Conservation (phyloP, 2,797 vertebrate genomes). For the Peromyscus attwateri region DNA sequence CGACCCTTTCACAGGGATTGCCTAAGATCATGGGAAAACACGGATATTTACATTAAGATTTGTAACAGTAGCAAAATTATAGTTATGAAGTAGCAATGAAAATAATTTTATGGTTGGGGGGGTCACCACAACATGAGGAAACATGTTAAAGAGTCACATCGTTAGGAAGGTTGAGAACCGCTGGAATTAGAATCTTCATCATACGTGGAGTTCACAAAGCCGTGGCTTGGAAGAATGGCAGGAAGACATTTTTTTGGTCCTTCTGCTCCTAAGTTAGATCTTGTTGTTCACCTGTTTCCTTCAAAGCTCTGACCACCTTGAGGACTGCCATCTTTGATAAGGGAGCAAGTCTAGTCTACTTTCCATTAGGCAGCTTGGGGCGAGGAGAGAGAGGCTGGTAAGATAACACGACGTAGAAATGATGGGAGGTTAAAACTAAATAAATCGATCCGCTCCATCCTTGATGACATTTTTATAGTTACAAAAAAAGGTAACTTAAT, state of each 20-base stretch:
- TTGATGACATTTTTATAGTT: background rate
- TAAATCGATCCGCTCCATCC: background rate
- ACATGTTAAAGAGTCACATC: background rate
- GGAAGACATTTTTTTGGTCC: background rate
- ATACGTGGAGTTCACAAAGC: background rate
- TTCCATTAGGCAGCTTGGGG: background rate
- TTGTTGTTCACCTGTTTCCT: background rate
- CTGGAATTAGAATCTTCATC: background rate
- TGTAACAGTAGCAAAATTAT: background rate
- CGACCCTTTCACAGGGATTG: too few species aligned
- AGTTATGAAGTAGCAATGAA: background rate
- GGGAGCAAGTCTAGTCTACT: background rate
- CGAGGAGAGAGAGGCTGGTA: slow-evolving; percentile 39
- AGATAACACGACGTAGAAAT: slow-evolving; percentile 8
- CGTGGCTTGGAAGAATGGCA: background rate
- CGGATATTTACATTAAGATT: background rate
- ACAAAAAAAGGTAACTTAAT: slow-evolving; percentile 20
- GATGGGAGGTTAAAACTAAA: background rate
- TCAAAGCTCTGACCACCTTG: background rate
- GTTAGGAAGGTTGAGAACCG: too few species aligned
- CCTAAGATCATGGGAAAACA: too few species aligned
- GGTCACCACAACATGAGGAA: background rate
- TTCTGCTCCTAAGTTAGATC: background rate
- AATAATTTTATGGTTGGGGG: too few species aligned
- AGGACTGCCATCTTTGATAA: background rate